Evolutionary conservation across 2,888 invertebrate genomes (phyloP), one percentile per base, ranked within the genome.

Genomic region (Lithodes maja): DNA sequence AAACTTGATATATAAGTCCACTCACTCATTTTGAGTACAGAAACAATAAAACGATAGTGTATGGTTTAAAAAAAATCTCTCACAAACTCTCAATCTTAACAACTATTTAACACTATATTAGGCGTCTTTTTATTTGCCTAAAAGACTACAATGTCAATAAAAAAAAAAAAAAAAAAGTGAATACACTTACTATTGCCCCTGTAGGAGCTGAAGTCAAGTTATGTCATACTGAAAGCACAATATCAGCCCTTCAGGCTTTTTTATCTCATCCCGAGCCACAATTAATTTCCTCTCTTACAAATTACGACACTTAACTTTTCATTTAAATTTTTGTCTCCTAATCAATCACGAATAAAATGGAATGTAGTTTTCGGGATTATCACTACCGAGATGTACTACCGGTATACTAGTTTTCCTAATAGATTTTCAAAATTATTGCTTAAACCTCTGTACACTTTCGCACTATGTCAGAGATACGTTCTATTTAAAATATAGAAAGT

Each of bases 171-270:
- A n/a, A 71, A n/a, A 71, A 12, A n/a, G 2, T n/a, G 17, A n/a
- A 71, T 71, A 61, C 71, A 71, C 71, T 71, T 71, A 71, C 71
- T 71, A 12, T n/a, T 71, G 71, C 71, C 71, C 17, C 17, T 71
- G 15, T n/a, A n/a, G 71, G 71, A n/a, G 12, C 17, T 12, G 71
- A n/a, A 17, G 15, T 7, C 17, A 17, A n/a, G 71, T n/a, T 17
- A 71, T 71, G 71, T 71, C 71, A 71, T 0, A n/a, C n/a, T 3
- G 71, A 71, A 71, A n/a, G 5, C 71, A 9, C 71, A 71, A 9
- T n/a, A 71, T n/a, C 71, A 71, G 71, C 71, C 12, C 17, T 17
- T n/a, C 17, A 12, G 17, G n/a, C 71, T 17, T 33, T 33, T 71
- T 17, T 17, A 71, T 17, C 61, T 61, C 61, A 61, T 12, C 61